Conservation (phyloP, 2,113 vertebrate genomes). For the Alouatta palliata region DNA sequence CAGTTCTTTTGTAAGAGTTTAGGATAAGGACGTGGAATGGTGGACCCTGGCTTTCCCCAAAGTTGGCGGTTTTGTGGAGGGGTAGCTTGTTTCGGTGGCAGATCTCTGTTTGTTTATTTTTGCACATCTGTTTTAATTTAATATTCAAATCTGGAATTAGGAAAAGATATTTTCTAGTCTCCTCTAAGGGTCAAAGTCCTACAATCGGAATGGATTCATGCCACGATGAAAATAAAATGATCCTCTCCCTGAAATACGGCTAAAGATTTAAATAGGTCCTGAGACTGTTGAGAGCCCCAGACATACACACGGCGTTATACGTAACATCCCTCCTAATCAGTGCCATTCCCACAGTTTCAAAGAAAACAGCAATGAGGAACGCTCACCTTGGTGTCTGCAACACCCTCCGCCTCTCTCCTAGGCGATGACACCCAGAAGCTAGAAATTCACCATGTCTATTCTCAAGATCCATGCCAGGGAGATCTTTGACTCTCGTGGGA, state of each 20-base stretch:
- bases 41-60: not conserved
- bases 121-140: conserved; percentile 74
- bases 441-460: no score
- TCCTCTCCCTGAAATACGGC: not conserved
- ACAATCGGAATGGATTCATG: not conserved
- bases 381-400: no score
- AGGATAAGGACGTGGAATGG: not conserved
- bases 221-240: not conserved
- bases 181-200: not conserved
- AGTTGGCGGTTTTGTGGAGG: not conserved
- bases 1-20: not conserved
- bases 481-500: no score
- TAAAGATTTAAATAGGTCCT: not conserved
- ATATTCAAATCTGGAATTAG: conserved; percentile 51
- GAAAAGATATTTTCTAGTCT: not conserved
- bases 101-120: conserved; percentile 33
- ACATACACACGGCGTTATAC: fast-evolving
- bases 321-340: not conserved
- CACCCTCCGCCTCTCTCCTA: no score
- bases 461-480: no score
- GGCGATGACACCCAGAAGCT: no score
- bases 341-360: not conserved
- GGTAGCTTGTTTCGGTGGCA: not conserved
- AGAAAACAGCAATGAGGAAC: not conserved
- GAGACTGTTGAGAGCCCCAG: not conserved